Conservation (phyloP, 2,888 invertebrate species). For the Catocala sponsa region DNA sequence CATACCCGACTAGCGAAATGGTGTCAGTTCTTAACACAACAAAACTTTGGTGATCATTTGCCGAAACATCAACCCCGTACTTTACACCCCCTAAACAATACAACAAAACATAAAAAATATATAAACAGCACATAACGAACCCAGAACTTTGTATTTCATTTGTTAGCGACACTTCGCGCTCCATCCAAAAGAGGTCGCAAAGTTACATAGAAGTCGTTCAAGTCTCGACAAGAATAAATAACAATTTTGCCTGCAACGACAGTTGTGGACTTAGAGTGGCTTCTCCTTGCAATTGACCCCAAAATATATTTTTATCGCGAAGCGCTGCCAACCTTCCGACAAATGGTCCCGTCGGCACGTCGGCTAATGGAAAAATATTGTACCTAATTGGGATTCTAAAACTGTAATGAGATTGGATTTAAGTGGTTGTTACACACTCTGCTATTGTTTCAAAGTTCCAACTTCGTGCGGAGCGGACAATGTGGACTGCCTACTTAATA, state of each 20-base stretch:
- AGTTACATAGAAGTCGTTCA: slow-evolving; percentile 8
- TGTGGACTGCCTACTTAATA: too few relatives aligned
- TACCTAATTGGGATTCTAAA: slow-evolving; percentile 49
- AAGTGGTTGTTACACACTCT: slow-evolving; percentile 10
- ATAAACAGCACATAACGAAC: slow-evolving; percentile 23
- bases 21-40: neutral
- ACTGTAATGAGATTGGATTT: slow-evolving; percentile 41
- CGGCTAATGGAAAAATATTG: slow-evolving; percentile 49
- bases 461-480: too few relatives aligned
- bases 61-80: slow-evolving; percentile 10
- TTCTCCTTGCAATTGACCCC: slow-evolving; percentile 22
- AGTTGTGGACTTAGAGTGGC: slow-evolving; percentile 16
- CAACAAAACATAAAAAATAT: slow-evolving; percentile 12
- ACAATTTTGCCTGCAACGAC: slow-evolving; percentile 24
- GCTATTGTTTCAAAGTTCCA: too few relatives aligned
- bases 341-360: slow-evolving; percentile 27
- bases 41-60: slow-evolving; percentile 16
- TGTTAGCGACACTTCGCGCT: slow-evolving; percentile 28
- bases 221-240: slow-evolving; percentile 16
- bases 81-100: slow-evolving; percentile 16
- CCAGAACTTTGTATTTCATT: slow-evolving; percentile 26
- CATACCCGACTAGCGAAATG: too few relatives aligned
- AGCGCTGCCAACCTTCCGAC: slow-evolving; percentile 42
- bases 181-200: slow-evolving; percentile 25
- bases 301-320: slow-evolving; percentile 24